Evolutionary conservation across 1,140 invertebrate species (phyloP), one percentile per base, ranked within the genome.

Genomic region (Drosophila nikananu): DNA sequence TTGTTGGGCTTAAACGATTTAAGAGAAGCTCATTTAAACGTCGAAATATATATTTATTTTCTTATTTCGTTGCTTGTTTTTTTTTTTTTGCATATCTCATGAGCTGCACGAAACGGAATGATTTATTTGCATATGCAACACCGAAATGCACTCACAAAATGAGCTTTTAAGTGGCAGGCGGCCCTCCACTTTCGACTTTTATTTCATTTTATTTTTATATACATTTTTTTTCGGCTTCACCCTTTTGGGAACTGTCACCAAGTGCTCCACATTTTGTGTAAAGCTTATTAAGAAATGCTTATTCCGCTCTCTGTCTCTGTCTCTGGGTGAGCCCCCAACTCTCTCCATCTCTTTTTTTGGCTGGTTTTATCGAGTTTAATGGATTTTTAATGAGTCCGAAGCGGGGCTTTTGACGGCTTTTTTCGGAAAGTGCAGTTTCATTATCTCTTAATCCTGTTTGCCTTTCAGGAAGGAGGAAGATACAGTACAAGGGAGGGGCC

Each of bases 121-220:
- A 87, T 89, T 87, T 89, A 90, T 89, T 89, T 89, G 86, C 84
- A 90, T 89, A 89, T 89, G 81, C 86, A 89, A 89, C 84, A 89
- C 77, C 84, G 86, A 89, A 89, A 89, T 89, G 84, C 84, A 89
- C 84, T 89, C 84, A 89, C 81, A 65, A 80, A 82, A 65, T 82
- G 86, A 80, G 79, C 86, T 91, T 86, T 90, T 90, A 90, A 90
- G 86, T 90, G 86, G 86, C 78, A 81, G 74, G 66, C 78, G 63
- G 66, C 86, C 77, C 74, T 73, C 71, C 73, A 71, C 55, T 72
- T 67, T 76, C 44, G 52, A 48, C 63, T 62, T 46, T 77, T 64
- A 64, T 57, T 60, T 73, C 8, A 44, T 73, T 76, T 62, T 35
- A 30, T 57, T 55, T 59, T 15, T 27, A 13, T 25, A 12, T 35